Evolutionary conservation across 2,113 vertebrate genomes (phyloP).

Genomic region (Bagarius yarrelli): DNA sequence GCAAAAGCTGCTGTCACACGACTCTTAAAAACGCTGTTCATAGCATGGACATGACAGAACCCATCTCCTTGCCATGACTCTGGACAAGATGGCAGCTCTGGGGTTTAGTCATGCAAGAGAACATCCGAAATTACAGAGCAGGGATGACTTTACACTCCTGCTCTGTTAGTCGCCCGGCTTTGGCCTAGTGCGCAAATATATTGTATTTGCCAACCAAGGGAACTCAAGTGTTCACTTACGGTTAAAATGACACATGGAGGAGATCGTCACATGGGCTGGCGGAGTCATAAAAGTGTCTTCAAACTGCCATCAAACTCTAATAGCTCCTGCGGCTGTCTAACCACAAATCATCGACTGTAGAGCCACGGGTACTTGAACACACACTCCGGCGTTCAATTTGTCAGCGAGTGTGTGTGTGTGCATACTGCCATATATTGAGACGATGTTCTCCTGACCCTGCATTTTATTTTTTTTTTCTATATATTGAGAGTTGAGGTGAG

Average conservation of each 20-base stretch:
- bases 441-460: not conserved
- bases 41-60: constrained; percentile 1
- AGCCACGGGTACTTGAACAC: not conserved
- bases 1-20: not conserved
- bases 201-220: constrained; percentile 47
- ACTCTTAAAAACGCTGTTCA: not conserved
- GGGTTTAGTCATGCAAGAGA: constrained; percentile 68
- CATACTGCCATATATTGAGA: not conserved
- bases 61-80: constrained; percentile 56
- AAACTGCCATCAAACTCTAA: constrained; percentile 63
- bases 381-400: constrained; percentile 4
- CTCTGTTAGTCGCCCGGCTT: constrained; percentile 64
- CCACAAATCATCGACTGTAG: constrained; percentile 24
- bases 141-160: constrained; percentile 59
- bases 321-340: not conserved
- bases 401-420: not conserved
- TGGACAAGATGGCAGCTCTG: constrained; percentile 54
- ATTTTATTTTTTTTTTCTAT: not conserved
- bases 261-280: constrained; percentile 60
- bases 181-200: constrained; percentile 58
- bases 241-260: constrained; percentile 60
- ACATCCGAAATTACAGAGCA: constrained; percentile 70
- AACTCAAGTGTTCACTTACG: constrained; percentile 65
- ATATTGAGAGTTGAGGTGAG: not conserved
- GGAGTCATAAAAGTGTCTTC: constrained; percentile 54